Evolutionary conservation across 2,888 invertebrate species (phyloP), one percentile per base, ranked within the genome.

Genomic region (Autographa pulchrina): DNA sequence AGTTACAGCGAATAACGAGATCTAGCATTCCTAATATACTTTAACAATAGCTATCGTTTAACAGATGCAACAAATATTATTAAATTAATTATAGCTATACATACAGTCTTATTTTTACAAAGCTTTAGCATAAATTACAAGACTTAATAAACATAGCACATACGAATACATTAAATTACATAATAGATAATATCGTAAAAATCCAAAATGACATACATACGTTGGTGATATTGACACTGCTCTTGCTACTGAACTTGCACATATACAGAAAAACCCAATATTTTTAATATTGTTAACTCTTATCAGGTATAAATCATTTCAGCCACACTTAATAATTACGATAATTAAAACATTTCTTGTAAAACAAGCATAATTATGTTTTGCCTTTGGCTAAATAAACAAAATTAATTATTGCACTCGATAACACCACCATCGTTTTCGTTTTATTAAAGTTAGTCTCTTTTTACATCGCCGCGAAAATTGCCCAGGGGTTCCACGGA

Each of bases 401-500:
- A 89, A 84, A 90, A 84, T 88, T 77, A 88, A 85, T 86, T 94
- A 94, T 94, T 94, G 94, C 94, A 94, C 94, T 91, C 81, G 83
- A 88, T 87, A 88, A 89, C 86, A 88, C 87, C 81, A 86, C 84
- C 85, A 74, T 81, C 25, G 54, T 20, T 25, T 20, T 56, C 54
- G 20, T 20, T 25, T 56, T 11, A 20, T 13, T 54, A 54, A 72
- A 52, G 25, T 64, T 89, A 94, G 85, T 94, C 92, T 88, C 92
- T 91, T 88, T 95, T 95, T 83, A 84, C 86, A 78, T 95, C 94
- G 75, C 91, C 88, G 77, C 94, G 95, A 87, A 93, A 94, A 87
- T 94, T 93, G 82, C 95, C 96, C 76, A 96, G 93, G 90, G 96
- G 96, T 89, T 96, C 96, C 85, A 96, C 96, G 85, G 96, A 96